Base-by-base conservation (phyloP, 1,140 invertebrate genomes). In the Monomorium pharaonis region DNA sequence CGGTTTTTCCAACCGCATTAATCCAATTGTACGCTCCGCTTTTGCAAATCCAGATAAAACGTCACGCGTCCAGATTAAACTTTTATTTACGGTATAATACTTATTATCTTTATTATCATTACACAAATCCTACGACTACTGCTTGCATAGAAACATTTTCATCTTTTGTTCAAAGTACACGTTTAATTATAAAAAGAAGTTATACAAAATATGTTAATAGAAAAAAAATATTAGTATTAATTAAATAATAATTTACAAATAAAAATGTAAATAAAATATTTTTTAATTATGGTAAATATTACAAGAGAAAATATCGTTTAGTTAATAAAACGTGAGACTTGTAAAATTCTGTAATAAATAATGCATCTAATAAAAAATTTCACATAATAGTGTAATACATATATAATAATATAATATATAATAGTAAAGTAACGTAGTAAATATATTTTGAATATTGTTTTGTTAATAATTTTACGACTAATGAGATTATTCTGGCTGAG, bases 21-120 rank as follows among this genome's bases (percentile, higher is more conserved):
- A 81, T 81, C 65, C 78, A 81, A 81, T 81, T 72, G 65, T 70
- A 72, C 51, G 78, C 18, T 69, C 7, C 49, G 30, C 49, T 72
- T 81, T 72, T 51, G 62, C 44, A 24, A 24, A 56, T 81, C 51
- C 24, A 27, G 51, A 81, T 81, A 54, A 65, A 65, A 81, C 33
- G 24, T 42, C 44, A 44, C 42, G 30, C 9, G 33, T 81, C n/a
- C 42, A 30, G 24, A 81, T 81, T 72, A 47, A 56, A 81, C 21
- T 81, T 81, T 81, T 44, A 72, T 81, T 81, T 58, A 16, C 14
- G 3, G 14, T 58, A 16, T 58, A 16, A 81, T 58, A 24, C 24
- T 72, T 24, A 54, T 37, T 56, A 24, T 16, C n/a, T 6, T 24
- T 24, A 16, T 58, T 42, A 54, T 51, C 27, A 16, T 72, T 51